Evolutionary conservation across 2,888 invertebrate genomes (phyloP).

Genomic region (Allacma fusca): DNA sequence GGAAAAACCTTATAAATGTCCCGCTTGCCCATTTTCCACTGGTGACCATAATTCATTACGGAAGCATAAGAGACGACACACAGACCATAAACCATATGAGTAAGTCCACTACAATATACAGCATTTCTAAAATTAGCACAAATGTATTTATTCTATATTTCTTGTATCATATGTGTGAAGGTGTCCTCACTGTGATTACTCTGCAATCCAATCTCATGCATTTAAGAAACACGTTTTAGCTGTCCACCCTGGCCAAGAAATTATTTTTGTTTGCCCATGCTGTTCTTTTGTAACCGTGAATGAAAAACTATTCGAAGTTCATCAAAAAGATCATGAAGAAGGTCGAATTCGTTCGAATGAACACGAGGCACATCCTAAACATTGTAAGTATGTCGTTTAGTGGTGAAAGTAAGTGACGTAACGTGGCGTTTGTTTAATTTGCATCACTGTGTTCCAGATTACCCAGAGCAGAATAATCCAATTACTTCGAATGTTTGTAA

Average conservation of each 20-base stretch:
- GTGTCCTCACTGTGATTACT: constrained; percentile 74
- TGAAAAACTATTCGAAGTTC: constrained; percentile 68
- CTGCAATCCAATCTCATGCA: constrained; percentile 75
- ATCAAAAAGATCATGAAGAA: constrained; percentile 69
- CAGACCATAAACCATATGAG: constrained; percentile 72
- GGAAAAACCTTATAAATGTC: constrained; percentile 78
- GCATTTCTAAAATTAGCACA: too few relatives aligned
- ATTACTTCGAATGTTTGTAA: not conserved
- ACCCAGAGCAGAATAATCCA: not conserved
- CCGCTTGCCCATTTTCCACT: constrained; percentile 73
- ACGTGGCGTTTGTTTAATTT: not conserved
- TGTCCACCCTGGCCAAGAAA: constrained; percentile 66
- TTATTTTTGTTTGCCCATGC: constrained; percentile 67
- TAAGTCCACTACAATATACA: constrained; percentile 64
- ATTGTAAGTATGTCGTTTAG: not conserved
- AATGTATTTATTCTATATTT: too few relatives aligned
- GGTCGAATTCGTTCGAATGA: constrained; percentile 62
- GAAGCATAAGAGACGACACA: constrained; percentile 67
- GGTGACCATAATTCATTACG: constrained; percentile 79
- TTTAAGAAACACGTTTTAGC: constrained; percentile 69
- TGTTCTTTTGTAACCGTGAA: constrained; percentile 72
- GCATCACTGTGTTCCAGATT: not conserved
- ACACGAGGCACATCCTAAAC: not conserved
- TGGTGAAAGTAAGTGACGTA: not conserved
- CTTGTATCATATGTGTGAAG: too few relatives aligned